Evolutionary conservation across 1,140 invertebrate species (phyloP).

Genomic region (Drosophila asahinai): DNA sequence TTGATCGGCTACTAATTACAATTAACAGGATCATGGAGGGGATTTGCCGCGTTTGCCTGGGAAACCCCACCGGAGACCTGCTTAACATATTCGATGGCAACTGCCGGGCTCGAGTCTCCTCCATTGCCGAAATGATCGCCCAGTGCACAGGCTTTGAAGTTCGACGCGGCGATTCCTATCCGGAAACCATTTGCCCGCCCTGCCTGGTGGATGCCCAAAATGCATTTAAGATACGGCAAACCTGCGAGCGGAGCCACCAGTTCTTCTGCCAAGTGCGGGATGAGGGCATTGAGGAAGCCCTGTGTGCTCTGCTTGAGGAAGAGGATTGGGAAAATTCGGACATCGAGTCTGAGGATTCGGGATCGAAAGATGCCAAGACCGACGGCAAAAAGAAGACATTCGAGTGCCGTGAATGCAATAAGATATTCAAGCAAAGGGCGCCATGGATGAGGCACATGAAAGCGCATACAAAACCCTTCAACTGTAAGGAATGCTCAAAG

Average conservation of each 20-base stretch:
- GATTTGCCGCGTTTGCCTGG: slow-evolving; percentile 27
- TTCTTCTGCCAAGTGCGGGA: slow-evolving; percentile 25
- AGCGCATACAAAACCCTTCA: background rate
- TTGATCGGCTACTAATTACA: background rate
- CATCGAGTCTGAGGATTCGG: background rate
- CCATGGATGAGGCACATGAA: background rate
- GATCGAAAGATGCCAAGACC: background rate
- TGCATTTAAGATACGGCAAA: slow-evolving; percentile 6
- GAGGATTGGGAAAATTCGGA: background rate
- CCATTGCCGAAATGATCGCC: slow-evolving; percentile 25
- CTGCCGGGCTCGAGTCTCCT: background rate
- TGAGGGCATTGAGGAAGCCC: slow-evolving; percentile 19
- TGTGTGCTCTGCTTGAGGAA: slow-evolving; percentile 9
- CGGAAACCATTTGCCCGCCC: slow-evolving; percentile 19
- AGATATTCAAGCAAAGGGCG: background rate
- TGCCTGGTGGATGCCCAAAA: slow-evolving; percentile 12
- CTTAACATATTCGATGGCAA: slow-evolving; percentile 19
- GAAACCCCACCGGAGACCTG: background rate
- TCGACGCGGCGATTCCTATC: slow-evolving; percentile 4
- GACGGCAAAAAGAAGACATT: background rate
- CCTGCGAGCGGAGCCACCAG: slow-evolving; percentile 7
- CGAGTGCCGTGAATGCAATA: background rate
- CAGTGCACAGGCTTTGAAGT: slow-evolving; percentile 15
- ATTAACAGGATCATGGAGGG: slow-evolving; percentile 4
- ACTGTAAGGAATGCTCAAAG: background rate